These are phyloP conservation scores for Caenorhabditis brenneri DNA, from an alignment of 1,140 invertebrate genomes.

Conservation along the genomic window DNA sequence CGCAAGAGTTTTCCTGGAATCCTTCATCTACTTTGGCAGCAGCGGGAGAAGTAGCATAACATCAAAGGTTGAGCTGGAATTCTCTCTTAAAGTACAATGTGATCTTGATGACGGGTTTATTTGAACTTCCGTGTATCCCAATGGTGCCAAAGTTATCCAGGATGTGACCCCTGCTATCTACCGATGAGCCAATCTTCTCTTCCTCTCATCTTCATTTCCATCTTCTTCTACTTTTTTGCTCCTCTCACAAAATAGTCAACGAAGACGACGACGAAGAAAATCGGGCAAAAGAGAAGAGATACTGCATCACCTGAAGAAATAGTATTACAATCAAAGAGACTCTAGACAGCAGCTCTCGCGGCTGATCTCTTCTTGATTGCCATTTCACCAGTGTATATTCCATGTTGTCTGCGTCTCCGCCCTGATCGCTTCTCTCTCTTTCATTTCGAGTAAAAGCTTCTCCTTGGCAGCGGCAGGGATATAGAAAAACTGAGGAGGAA, in stretches of 20 bases:
- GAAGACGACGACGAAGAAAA: not conserved
- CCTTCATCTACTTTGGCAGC: not conserved
- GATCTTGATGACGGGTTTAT: no score
- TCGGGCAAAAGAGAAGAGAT: not conserved
- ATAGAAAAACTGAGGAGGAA: slow-evolving; percentile 9
- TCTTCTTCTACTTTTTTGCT: slow-evolving; percentile 2
- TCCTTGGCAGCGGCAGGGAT: slow-evolving; percentile 6
- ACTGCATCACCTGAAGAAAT: not conserved
- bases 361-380: slow-evolving; percentile 38
- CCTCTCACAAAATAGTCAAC: slow-evolving; percentile 14
- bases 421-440: not conserved
- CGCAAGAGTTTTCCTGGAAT: not conserved
- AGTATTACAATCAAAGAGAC: not conserved
- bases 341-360: not conserved
- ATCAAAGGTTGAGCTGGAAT: not conserved
- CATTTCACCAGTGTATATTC: slow-evolving; percentile 29
- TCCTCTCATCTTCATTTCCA: not conserved
- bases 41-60: no score
- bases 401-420: not conserved
- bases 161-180: not conserved
- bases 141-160: not conserved
- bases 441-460: slow-evolving; percentile 15
- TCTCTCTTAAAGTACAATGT: no score
- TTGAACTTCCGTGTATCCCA: not conserved
- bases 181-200: not conserved